Evolutionary conservation across 2,113 vertebrate species (phyloP), one percentile per base, ranked within the genome.

Genomic region (Myrmecobius fasciatus): DNA sequence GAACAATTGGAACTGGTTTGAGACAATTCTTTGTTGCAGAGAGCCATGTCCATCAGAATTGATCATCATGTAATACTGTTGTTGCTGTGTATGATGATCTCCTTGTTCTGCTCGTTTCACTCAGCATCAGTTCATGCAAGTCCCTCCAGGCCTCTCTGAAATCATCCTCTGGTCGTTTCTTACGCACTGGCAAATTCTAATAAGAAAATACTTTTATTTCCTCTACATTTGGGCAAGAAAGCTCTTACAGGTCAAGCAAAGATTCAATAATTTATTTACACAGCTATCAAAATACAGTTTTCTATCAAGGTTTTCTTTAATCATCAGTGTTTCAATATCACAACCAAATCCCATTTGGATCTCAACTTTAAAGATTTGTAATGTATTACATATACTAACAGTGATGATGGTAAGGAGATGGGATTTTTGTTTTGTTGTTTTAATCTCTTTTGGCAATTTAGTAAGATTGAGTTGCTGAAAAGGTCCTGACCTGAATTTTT

Each of bases 291-390:
- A 96, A 96, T 53, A 95, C 47, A 31, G 43, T 94, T 90, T 95
- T 94, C 54, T 89, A 67, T 12, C 49, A 43, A 96, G 43, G n/a
- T 94, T 49, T 92, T 91, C 92, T 90, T 54, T 89, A 96, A 96
- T 49, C 89, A 94, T 60, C 54, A 93, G 36, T 46, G 91, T 46
- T 94, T 92, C 92, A 60, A 95, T 96, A 92, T 92, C 91, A 95
- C 94, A 95, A 43, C 36, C 36, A 83, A 93, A 95, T 60, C 52
- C 52, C 92, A 52, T 94, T 93, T 95, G 94, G 90, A 95, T 95
- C n/a, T 43, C 22, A 88, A 93, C 43, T 95, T 91, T 83, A 95
- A 95, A 96, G 93, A 75, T 51, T 89, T 96, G 53, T 83, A 83
- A 54, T 93, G 54, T 43, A 83, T 91, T 54, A 93, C 60, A 52